Conservation (phyloP, 2,888 invertebrate species). For the Cryptophagus acutangulus region DNA sequence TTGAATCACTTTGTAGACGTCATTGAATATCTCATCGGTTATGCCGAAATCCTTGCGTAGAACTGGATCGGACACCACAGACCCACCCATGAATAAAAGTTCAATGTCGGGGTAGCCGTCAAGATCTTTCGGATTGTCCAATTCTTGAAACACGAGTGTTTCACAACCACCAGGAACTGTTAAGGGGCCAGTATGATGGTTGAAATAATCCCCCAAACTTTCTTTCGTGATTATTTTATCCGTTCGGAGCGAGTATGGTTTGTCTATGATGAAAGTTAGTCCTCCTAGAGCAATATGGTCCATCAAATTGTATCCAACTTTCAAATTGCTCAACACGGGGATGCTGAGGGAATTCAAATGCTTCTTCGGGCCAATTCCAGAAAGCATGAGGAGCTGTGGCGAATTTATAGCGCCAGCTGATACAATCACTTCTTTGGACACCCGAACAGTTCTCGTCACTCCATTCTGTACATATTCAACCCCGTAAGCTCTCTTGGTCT, state of each 20-base stretch:
- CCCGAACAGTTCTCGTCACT: conserved; percentile 39
- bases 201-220: conserved; percentile 39
- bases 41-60: conserved; percentile 49
- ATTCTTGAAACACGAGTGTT: conserved; percentile 62
- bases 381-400: conserved; percentile 76
- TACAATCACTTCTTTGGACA: conserved; percentile 55
- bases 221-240: conserved; percentile 36
- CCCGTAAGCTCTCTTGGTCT: conserved; percentile 45
- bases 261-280: conserved; percentile 59
- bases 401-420: conserved; percentile 63
- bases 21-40: conserved; percentile 40
- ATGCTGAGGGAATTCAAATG: conserved; percentile 45
- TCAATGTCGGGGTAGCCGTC: conserved; percentile 64
- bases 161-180: conserved; percentile 62
- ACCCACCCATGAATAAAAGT: conserved; percentile 59
- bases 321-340: conserved; percentile 50
- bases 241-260: conserved; percentile 46
- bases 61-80: conserved; percentile 54
- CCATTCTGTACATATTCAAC: conserved; percentile 46
- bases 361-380: conserved; percentile 53
- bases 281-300: conserved; percentile 61
- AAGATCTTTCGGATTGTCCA: conserved; percentile 53
- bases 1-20: conserved; percentile 42
- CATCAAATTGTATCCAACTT: conserved; percentile 53
- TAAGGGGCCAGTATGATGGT: conserved; percentile 47